Evolutionary conservation across 2,797 vertebrate species (phyloP).

Genomic region (Lycodopsis pacificus): DNA sequence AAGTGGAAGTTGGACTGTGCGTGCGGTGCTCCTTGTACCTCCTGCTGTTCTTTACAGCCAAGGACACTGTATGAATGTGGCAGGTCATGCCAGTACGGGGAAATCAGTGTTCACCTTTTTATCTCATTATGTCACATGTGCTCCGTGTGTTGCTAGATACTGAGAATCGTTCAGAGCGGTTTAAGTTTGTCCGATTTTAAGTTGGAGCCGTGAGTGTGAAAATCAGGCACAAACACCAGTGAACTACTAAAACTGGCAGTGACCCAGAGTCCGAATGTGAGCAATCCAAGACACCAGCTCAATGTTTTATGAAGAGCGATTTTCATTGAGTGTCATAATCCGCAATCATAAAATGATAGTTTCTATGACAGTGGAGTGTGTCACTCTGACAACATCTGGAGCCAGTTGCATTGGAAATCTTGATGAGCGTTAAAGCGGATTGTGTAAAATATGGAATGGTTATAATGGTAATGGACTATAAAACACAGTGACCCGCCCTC

Average conservation of each 20-base stretch:
- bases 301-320: too few relatives aligned
- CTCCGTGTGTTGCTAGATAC: background rate
- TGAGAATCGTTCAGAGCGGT: too few relatives aligned
- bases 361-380: background rate
- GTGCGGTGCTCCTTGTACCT: background rate
- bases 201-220: too few relatives aligned
- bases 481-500: background rate
- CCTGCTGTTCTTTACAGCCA: background rate
- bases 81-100: too few relatives aligned
- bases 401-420: background rate
- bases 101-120: background rate
- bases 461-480: background rate
- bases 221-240: too few relatives aligned
- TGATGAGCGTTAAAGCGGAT: background rate
- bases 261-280: too few relatives aligned
- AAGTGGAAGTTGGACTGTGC: conserved; percentile 6
- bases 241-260: too few relatives aligned
- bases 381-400: background rate
- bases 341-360: conserved; percentile 14
- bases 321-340: background rate
- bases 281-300: too few relatives aligned
- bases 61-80: background rate
- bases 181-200: too few relatives aligned
- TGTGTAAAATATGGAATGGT: background rate
- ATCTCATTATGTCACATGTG: too few relatives aligned